Percentiles rank a stretch among this genome's conserved stretches.
Conservation (phyloP, 2,888 invertebrate genomes). For the Hirtodrosophila confusa region DNA sequence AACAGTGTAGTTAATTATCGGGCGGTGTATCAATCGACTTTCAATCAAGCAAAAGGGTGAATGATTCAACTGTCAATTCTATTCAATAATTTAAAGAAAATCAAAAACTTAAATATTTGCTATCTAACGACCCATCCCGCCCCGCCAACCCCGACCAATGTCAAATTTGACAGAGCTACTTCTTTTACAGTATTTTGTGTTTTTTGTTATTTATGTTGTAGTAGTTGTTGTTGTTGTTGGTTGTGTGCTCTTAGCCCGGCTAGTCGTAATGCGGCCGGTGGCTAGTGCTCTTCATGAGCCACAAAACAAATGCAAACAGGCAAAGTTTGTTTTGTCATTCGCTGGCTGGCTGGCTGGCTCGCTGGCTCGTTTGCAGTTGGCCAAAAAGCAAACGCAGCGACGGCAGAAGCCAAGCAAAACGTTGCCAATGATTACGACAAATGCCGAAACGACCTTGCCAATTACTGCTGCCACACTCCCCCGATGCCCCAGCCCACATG, state of each 20-base stretch:
- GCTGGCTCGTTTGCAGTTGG: constrained; percentile 51
- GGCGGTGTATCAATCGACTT: neutral
- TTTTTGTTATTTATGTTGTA: neutral
- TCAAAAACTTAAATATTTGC: constrained; percentile 39
- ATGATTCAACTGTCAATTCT: constrained; percentile 12
- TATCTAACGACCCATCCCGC: constrained; percentile 7
- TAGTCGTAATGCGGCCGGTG: constrained; percentile 40
- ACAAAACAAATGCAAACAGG: constrained; percentile 67
- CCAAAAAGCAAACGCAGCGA: constrained; percentile 59
- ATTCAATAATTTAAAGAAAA: constrained; percentile 13
- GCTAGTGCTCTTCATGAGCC: constrained; percentile 38
- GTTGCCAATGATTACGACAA: constrained; percentile 77
- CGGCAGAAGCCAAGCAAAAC: constrained; percentile 60
- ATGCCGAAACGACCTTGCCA: constrained; percentile 83
- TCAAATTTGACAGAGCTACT: constrained; percentile 33
- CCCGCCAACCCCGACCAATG: constrained; percentile 13
- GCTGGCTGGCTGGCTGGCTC: constrained; percentile 22
- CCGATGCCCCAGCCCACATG: constrained; percentile 4
- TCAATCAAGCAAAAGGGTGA: constrained; percentile 30
- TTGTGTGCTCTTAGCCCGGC: constrained; percentile 30
- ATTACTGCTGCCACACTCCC: constrained; percentile 66
- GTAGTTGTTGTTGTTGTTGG: constrained; percentile 15
- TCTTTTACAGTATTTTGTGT: constrained; percentile 13
- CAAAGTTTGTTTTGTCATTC: constrained; percentile 65
- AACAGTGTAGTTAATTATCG: no score